These are phyloP conservation scores for Podarcis cretensis DNA, from an alignment of 2,113 vertebrate genomes.

Conservation along the genomic window DNA sequence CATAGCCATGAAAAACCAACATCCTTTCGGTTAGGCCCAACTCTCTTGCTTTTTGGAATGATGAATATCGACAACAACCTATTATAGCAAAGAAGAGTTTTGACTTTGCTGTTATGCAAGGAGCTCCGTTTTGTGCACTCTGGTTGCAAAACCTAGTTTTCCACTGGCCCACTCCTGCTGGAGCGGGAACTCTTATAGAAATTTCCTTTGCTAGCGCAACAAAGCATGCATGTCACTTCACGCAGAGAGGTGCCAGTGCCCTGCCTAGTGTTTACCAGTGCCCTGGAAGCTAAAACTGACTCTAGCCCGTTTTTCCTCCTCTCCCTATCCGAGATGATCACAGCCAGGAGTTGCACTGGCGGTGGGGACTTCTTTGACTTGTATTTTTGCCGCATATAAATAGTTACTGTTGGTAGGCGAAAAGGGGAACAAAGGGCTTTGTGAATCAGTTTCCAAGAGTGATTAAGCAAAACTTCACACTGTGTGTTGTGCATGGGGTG, in stretches of 20 bases:
- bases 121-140: neutral
- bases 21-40: neutral
- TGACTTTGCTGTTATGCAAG: neutral
- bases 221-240: neutral
- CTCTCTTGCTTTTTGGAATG: neutral
- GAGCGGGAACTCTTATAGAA: neutral
- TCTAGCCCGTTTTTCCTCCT: neutral
- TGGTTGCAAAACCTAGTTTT: neutral
- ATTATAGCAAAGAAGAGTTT: neutral
- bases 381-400: neutral
- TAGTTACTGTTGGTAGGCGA: constrained; percentile 42
- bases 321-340: neutral
- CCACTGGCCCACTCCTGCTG: too few relatives aligned
- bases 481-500: constrained; percentile 16
- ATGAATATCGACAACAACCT: neutral
- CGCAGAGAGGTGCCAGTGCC: neutral
- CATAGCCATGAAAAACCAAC: neutral
- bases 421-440: constrained; percentile 46
- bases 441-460: constrained; percentile 31
- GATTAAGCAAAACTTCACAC: constrained; percentile 24
- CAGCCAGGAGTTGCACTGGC: neutral
- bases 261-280: neutral
- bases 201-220: neutral
- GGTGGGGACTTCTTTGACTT: neutral
- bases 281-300: neutral